Evolutionary conservation across 2,888 invertebrate genomes (phyloP).

Genomic region (Unio pictorum): DNA sequence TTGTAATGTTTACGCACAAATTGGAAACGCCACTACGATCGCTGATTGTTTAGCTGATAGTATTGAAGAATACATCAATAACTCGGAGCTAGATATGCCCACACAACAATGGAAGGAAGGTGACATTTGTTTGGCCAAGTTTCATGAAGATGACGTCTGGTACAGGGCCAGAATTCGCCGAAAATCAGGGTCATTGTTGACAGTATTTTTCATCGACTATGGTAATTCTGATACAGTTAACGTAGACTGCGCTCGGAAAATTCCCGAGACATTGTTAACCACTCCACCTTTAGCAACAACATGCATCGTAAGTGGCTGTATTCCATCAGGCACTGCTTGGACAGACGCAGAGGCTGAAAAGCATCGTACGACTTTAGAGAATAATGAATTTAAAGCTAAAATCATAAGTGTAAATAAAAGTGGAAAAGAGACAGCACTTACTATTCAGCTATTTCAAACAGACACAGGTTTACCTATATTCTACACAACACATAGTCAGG

Average conservation of each 20-base stretch:
- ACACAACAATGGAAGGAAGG: constrained; percentile 16
- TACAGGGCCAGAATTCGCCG: constrained; percentile 53
- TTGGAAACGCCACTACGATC: constrained; percentile 21
- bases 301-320: constrained; percentile 44
- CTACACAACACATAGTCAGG: too few relatives aligned
- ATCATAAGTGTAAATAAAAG: constrained; percentile 12
- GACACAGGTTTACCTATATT: too few relatives aligned
- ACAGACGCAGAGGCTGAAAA: constrained; percentile 31
- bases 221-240: constrained; percentile 64
- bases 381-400: constrained; percentile 41
- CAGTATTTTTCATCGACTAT: constrained; percentile 67
- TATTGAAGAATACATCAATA: constrained; percentile 30
- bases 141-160: constrained; percentile 57
- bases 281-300: constrained; percentile 57
- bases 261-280: constrained; percentile 46
- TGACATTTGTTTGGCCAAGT: constrained; percentile 41
- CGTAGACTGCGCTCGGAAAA: constrained; percentile 39
- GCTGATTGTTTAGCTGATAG: constrained; percentile 35
- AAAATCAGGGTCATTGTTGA: constrained; percentile 17
- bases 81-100: constrained; percentile 16
- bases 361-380: constrained; percentile 27
- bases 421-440: constrained; percentile 10
- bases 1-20: constrained; percentile 38
- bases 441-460: not conserved
- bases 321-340: constrained; percentile 22